Evolutionary conservation across 2,888 invertebrate species (phyloP).

Genomic region (Drosophila conformis): DNA sequence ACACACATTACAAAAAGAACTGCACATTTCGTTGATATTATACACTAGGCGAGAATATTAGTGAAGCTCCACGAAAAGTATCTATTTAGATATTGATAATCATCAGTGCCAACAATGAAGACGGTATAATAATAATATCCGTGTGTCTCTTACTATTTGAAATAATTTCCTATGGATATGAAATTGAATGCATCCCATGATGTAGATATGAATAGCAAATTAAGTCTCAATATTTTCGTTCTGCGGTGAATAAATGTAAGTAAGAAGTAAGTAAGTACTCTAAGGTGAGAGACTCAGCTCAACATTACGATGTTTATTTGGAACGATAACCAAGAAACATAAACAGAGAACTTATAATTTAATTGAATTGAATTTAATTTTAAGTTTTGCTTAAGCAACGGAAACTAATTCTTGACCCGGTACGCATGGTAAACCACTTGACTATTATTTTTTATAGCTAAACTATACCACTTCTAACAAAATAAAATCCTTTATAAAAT

Average conservation of each 20-base stretch:
- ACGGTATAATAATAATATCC: background rate
- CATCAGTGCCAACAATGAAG: background rate
- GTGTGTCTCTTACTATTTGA: background rate
- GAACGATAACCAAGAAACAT: background rate
- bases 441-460: background rate
- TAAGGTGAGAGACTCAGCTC: background rate
- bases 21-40: background rate
- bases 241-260: background rate
- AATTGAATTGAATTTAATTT: background rate
- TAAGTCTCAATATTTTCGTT: background rate
- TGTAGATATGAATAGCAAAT: background rate
- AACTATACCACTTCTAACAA: background rate
- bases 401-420: background rate
- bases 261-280: background rate
- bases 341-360: background rate
- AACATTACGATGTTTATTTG: background rate
- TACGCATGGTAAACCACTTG: background rate
- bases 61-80: background rate
- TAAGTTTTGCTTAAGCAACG: background rate
- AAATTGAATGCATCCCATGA: background rate
- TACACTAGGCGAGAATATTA: background rate
- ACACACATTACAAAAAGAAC: background rate
- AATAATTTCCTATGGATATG: background rate
- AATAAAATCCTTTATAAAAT: background rate
- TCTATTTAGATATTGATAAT: background rate